phyloP scores from a whole-genome alignment of 2,113 vertebrate species.

The Dendropsophus ebraccatus region DNA sequence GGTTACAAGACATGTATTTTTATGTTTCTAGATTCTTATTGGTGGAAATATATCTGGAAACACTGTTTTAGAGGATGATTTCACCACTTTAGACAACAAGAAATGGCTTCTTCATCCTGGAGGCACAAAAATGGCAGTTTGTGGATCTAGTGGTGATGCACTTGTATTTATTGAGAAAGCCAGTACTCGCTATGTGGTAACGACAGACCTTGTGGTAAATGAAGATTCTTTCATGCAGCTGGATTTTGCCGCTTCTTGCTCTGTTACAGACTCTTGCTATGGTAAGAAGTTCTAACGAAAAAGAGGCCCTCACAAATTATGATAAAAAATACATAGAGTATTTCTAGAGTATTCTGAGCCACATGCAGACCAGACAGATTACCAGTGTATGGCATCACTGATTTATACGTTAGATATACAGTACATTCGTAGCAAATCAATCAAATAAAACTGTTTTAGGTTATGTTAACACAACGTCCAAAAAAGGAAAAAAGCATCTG shows the following conservation, averaged over 20 bases:
- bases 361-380: neutral
- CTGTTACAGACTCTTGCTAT: conserved; percentile 95
- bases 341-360: neutral
- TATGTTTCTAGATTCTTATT: conserved; percentile 84
- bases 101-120: conserved; percentile 97
- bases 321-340: neutral
- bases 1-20: neutral
- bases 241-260: conserved; percentile 97
- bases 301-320: neutral
- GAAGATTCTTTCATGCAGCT: conserved; percentile 95
- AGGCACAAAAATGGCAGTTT: conserved; percentile 95
- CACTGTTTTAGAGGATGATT: conserved; percentile 94
- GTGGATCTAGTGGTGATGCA: conserved; percentile 90
- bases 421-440: too few relatives aligned
- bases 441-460: too few relatives aligned
- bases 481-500: too few relatives aligned
- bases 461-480: too few relatives aligned
- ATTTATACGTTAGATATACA: too few relatives aligned
- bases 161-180: conserved; percentile 98
- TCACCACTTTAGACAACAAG: conserved; percentile 85
- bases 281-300: conserved; percentile 73
- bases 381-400: neutral
- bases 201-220: conserved; percentile 91
- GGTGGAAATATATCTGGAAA: conserved; percentile 96
- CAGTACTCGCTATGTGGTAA: conserved; percentile 93